Evolutionary conservation across 2,888 invertebrate species (phyloP), one percentile per base, ranked within the genome.

Genomic region (Philopedon plagiatum): DNA sequence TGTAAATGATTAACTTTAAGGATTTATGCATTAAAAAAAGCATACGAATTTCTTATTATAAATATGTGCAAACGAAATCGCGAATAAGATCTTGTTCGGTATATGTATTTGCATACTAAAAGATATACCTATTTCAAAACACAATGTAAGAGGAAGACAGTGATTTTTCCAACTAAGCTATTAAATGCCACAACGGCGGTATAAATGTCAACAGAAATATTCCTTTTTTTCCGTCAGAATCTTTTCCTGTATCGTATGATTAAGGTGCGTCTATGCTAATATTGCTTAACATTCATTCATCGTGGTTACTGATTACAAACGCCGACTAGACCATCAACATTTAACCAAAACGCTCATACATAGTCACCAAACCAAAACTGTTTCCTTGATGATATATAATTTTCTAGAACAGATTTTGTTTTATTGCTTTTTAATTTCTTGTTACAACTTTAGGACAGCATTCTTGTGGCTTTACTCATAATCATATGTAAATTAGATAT

Each of bases 361-460:
- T 66, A 66, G 37, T 62, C 69, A 57, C 57, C 21, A 57, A 21
- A 37, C 23, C 9, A 37, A 57, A 57, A 57, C 39, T 21, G 21
- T 21, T 37, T 37, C n/a, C 57, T 66, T 66, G 61, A 71, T 71
- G 23, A 66, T 66, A 71, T 71, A 66, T 71, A 71, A 71, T 71
- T 71, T 71, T 41, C 26, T 66, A 29, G 56, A 39, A 66, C 65
- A 44, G 54, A 61, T 56, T 71, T 66, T 37, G 61, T 72, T 63
- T 72, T 72, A 72, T 72, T 68, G 72, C 72, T 58, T 72, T 72
- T 67, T 72, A 72, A 72, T 72, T 72, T 62, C 67, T 58, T 56
- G n/a, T 67, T 39, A 71, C 58, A 65, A 65, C 71, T 65, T 23
- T 54, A 32, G 54, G 32, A 60, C 66, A 46, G 63, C 72, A 72